Base-by-base conservation (phyloP, 2,888 invertebrate species). In the Blastobasis adustella region DNA sequence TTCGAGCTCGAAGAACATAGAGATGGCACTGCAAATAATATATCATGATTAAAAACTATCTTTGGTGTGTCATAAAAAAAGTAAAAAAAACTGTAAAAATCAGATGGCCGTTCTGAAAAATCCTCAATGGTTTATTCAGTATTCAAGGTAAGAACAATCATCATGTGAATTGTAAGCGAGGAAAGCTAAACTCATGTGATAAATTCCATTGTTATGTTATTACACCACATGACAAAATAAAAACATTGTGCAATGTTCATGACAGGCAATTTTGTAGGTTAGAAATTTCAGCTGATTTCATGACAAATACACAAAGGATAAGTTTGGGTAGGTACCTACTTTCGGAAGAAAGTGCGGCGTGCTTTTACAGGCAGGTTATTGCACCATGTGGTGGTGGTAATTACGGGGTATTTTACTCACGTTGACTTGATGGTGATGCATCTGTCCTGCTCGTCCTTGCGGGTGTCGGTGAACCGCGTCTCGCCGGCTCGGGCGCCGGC, bases 371-470 rank as follows among this genome's bases (percentile, higher is more conserved):
- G 39, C 38, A 65, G 65, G 63, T 70, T 67, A 65, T 65, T 64
- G 43, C 60, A 65, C 71, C 74, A 76, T 76, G 74, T 66, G 71
- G 70, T 56, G 57, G 55, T 44, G 39, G 61, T 37, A 45, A 6
- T 45, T 39, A 51, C 37, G 40, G 53, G 49, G 52, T 23, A 49
- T 42, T 6, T 38, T 61, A 92, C 96, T 93, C 89, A 98, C 97
- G 99, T 99, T 53, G 99, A 99, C 90, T 99, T 99, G 90, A 99
- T 99, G 84, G 99, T 99, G 89, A 99, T 99, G 85, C 99, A 99
- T 88, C 99, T 93, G 90, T 99, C 99, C 83, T 99, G 99, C 88
- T 99, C 99, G 89, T 99, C 99, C 87, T 99, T 99, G 61, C 99
- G 94, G 51, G 99, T 99, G 82, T 99, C 99, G 37, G 99, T 99